Evolutionary conservation across 2,797 vertebrate species (phyloP).

Genomic region (Lycodopsis pacificus): DNA sequence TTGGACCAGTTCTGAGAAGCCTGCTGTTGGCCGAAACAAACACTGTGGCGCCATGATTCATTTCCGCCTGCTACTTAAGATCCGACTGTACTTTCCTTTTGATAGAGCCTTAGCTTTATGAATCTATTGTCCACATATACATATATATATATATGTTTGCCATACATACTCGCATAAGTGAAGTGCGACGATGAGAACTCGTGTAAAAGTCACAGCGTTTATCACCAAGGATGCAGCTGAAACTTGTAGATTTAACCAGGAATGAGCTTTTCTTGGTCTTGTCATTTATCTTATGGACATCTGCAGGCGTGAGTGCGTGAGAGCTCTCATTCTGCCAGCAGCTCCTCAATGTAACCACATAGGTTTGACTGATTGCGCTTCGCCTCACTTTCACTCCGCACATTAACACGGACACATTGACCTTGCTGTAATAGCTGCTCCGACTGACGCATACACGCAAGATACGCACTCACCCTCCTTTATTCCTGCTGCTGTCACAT

Average conservation of each 20-base stretch:
- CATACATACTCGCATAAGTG: background rate
- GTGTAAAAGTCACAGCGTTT: background rate
- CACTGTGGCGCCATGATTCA: background rate
- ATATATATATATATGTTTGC: background rate
- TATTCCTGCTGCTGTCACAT: conserved; percentile 45
- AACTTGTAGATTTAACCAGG: background rate
- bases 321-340: conserved; percentile 45
- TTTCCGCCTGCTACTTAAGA: background rate
- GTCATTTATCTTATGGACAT: background rate
- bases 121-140: background rate
- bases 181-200: background rate
- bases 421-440: conserved; percentile 65
- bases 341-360: conserved; percentile 38
- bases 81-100: background rate
- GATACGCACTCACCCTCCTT: conserved; percentile 18
- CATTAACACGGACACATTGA: conserved; percentile 65
- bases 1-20: background rate
- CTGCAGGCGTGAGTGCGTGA: background rate
- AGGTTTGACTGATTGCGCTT: conserved; percentile 52
- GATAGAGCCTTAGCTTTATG: background rate
- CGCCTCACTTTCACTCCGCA: conserved; percentile 47
- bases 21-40: background rate
- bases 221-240: background rate
- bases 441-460: conserved; percentile 37
- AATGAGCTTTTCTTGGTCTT: conserved; percentile 1